Conservation (phyloP, 2,797 vertebrate genomes). For the Pangasius djambal region DNA sequence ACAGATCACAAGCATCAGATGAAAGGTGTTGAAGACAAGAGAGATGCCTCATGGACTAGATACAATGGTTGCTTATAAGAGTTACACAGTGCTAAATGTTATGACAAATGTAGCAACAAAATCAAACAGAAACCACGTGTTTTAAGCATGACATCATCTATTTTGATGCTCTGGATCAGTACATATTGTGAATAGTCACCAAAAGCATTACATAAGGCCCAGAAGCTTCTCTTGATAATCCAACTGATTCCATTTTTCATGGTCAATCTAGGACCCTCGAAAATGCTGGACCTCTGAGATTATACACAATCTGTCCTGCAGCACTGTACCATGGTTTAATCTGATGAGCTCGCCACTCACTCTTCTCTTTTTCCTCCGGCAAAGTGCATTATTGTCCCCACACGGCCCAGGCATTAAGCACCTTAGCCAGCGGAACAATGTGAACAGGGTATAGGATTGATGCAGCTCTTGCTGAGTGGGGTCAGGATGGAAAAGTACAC, state of each 20-base stretch:
- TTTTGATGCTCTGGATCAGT: neutral
- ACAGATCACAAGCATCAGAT: constrained; percentile 59
- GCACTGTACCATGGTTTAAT: constrained; percentile 61
- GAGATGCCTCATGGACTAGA: constrained; percentile 3
- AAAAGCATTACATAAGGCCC: constrained; percentile 24
- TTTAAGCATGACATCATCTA: constrained; percentile 1
- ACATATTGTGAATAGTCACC: constrained; percentile 11
- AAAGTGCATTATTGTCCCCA: constrained; percentile 62
- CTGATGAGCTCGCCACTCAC: constrained; percentile 64
- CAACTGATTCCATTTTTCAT: constrained; percentile 60
- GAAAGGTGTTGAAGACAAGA: constrained; percentile 48
- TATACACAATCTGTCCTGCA: constrained; percentile 64
- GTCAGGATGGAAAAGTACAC: constrained; percentile 35
- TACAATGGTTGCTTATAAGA: constrained; percentile 3
- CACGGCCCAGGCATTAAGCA: constrained; percentile 56
- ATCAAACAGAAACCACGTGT: neutral
- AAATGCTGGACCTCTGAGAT: constrained; percentile 63
- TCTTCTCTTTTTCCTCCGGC: constrained; percentile 57
- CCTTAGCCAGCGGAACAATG: constrained; percentile 46
- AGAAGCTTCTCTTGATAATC: constrained; percentile 55
- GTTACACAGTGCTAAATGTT: neutral
- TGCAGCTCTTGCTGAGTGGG: constrained; percentile 33
- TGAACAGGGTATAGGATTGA: constrained; percentile 36
- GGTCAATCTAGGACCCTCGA: constrained; percentile 56
- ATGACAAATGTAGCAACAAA: neutral